Evolutionary conservation across 2,888 invertebrate genomes (phyloP).

Genomic region (Furcula furcula): DNA sequence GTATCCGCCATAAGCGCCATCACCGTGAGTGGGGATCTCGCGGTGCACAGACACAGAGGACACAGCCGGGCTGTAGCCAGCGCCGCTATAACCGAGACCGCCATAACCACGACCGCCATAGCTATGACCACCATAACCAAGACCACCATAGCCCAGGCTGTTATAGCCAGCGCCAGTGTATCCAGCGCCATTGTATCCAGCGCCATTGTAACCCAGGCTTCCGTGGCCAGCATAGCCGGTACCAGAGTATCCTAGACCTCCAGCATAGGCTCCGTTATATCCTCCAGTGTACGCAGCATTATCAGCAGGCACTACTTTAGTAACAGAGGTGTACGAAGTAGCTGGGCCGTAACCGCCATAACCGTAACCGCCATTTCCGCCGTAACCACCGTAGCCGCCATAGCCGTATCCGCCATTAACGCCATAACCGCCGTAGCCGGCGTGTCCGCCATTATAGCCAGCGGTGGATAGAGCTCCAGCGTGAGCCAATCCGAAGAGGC

Average conservation of each 20-base stretch:
- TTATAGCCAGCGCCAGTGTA: constrained; percentile 22
- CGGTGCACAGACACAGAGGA: constrained; percentile 35
- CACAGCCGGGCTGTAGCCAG: constrained; percentile 28
- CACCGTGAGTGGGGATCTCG: constrained; percentile 7
- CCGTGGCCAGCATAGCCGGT: constrained; percentile 15
- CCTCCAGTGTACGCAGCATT: constrained; percentile 11
- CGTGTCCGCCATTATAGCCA: constrained; percentile 11
- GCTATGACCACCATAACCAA: too few species aligned
- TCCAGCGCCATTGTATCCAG: constrained; percentile 14
- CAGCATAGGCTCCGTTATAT: constrained; percentile 13
- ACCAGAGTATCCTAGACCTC: constrained; percentile 5
- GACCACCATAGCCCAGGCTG: constrained; percentile 14
- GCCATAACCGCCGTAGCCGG: constrained; percentile 12
- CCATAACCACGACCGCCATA: too few species aligned
- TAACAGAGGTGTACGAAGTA: constrained; percentile 31
- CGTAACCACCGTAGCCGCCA: constrained; percentile 11
- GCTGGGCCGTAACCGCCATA: constrained; percentile 21
- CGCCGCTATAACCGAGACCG: not conserved
- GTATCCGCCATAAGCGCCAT: constrained; percentile 6
- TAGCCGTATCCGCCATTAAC: constrained; percentile 11
- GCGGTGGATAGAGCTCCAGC: constrained; percentile 38
- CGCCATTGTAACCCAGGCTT: constrained; percentile 17
- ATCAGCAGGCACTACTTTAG: constrained; percentile 24
- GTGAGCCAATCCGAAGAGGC: constrained; percentile 46
- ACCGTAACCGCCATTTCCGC: constrained; percentile 5